Percentiles rank a stretch among this genome's conserved stretches.
Conservation (phyloP, 2,797 vertebrate genomes). For the Scolopax bukidnonensis region DNA sequence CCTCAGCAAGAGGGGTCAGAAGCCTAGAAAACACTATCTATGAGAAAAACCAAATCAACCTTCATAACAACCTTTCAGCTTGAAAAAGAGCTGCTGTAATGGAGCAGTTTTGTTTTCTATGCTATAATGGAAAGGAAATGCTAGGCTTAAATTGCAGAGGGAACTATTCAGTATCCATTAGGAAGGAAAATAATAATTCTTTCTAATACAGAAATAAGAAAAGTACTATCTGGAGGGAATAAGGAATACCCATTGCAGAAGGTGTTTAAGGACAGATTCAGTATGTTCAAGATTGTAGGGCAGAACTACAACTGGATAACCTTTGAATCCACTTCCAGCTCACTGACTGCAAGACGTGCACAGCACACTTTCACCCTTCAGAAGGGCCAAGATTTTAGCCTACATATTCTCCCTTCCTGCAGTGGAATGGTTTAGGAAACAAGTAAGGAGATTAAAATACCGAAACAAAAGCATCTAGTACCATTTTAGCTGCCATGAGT, state of each 20-base stretch:
- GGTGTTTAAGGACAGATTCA: background rate
- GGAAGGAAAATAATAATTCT: background rate
- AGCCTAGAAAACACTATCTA: background rate
- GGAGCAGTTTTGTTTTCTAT: background rate
- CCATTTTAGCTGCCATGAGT: background rate
- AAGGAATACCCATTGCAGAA: background rate
- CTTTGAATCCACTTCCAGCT: background rate
- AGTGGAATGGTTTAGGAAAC: background rate
- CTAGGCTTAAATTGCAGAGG: background rate
- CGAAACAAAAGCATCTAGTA: background rate
- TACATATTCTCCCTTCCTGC: background rate
- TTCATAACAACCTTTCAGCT: background rate
- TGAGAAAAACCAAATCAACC: background rate
- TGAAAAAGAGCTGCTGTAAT: background rate
- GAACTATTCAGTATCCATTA: background rate
- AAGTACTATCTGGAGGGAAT: background rate
- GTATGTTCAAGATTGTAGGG: background rate
- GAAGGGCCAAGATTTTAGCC: background rate
- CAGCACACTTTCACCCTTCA: background rate
- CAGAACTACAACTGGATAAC: background rate
- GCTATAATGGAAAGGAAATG: background rate
- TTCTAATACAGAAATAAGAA: background rate
- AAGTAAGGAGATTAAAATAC: background rate
- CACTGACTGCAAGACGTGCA: fast-evolving
- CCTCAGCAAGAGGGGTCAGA: background rate